Evolutionary conservation across 2,888 invertebrate species (phyloP), one percentile per base, ranked within the genome.

Genomic region (Ophonus ardosiacus): DNA sequence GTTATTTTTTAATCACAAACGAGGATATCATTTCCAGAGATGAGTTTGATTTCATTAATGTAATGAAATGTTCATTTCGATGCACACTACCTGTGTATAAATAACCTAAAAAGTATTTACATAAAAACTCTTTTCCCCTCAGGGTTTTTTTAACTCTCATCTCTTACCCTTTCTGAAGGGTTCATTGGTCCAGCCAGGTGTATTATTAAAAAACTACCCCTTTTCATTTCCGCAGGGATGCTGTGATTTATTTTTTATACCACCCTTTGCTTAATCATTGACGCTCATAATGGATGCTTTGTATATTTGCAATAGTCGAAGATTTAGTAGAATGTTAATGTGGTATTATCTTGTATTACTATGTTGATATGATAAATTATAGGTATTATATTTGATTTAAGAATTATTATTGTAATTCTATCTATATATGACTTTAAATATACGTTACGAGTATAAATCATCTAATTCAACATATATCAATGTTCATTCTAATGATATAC

Each of bases 141-240:
- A 65, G 51, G 65, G 31, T 31, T 78, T 84, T 84, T 84, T 84
- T 84, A 59, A 38, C 21, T 78, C 63, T 84, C 63, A 59, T 38
- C 21, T 78, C 63, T 84, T 43, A 78, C 76, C 82, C 82, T 76
- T 59, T 84, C 61, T 65, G 71, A 18, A 40, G 43, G 84, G 65
- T 59, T 78, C 84, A 84, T 76, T 84, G 65, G 84, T 63, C 78
- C 56, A 78, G 82, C 84, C 84, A 84, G 84, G 84, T 84, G 84
- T 78, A 84, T 84, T 81, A 81, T 68, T 81, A 71, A 81, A 78
- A 78, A 78, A 78, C 57, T 78, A 78, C 78, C 78, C 78, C 57
- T 24, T 56, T 78, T 56, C 57, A 57, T 40, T 57, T 57, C 78
- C 57, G 57, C 24, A 21, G 78, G 78, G 78, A 63, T 63, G 63